Conservation (phyloP, 2,113 vertebrate genomes). For the Numenius arquata region DNA sequence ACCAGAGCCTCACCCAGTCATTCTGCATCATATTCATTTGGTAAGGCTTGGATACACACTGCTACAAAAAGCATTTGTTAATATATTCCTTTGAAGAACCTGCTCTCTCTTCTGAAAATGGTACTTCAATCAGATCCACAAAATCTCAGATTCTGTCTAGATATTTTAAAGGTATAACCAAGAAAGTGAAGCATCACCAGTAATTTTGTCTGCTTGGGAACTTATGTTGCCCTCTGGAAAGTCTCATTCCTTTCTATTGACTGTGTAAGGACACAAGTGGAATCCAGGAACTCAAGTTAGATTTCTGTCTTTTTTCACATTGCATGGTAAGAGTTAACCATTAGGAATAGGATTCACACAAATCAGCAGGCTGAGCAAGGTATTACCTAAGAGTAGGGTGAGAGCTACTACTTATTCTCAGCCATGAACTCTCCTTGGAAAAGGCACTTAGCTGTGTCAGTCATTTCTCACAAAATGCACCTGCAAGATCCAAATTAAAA, state of each 20-base stretch:
- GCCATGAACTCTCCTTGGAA: neutral
- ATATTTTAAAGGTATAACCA: neutral
- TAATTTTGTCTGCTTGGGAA: neutral
- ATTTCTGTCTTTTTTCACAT: neutral
- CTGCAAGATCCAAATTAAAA: neutral
- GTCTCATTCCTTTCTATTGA: neutral
- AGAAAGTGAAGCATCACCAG: neutral
- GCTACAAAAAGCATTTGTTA: neutral
- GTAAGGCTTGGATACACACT: neutral
- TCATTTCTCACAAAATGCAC: neutral
- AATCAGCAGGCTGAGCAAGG: neutral
- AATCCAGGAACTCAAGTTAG: neutral
- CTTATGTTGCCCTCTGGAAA: neutral
- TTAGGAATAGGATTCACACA: neutral
- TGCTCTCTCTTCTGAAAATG: neutral
- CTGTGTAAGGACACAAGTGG: neutral
- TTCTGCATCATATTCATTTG: neutral
- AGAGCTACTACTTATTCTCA: neutral
- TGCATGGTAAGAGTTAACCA: neutral
- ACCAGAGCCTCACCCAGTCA: neutral
- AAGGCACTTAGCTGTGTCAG: neutral
- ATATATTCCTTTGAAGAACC: neutral
- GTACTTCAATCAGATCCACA: neutral
- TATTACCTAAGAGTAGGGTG: neutral
- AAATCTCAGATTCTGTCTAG: neutral